Conservation (phyloP, 2,797 vertebrate species). For the Smutsia gigantea region DNA sequence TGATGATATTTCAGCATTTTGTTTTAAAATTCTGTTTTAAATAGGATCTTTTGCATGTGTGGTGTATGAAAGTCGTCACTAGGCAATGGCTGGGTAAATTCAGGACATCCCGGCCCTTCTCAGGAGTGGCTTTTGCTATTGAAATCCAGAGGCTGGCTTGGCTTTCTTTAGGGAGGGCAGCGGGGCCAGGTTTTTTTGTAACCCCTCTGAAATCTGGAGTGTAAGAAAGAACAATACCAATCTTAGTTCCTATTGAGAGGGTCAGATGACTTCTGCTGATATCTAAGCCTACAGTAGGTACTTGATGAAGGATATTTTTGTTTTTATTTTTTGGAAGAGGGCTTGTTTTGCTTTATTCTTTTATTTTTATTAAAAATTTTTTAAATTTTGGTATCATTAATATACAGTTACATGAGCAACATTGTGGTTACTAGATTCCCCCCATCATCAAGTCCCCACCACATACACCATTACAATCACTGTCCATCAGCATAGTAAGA, state of each 20-base stretch:
- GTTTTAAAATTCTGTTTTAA: constrained; percentile 23
- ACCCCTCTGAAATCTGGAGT: not conserved
- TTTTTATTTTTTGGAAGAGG: not conserved
- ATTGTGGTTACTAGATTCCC: too few relatives aligned
- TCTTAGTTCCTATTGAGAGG: not conserved
- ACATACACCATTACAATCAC: too few relatives aligned
- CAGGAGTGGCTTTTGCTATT: not conserved
- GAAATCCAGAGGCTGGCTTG: not conserved
- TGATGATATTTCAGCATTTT: not conserved
- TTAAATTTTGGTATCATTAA: too few relatives aligned
- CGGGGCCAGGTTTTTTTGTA: not conserved
- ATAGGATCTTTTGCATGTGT: not conserved
- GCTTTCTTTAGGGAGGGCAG: not conserved
- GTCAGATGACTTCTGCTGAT: not conserved
- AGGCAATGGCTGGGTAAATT: not conserved
- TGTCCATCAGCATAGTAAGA: too few relatives aligned
- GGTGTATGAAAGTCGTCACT: not conserved
- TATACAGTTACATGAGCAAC: too few relatives aligned
- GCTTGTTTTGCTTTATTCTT: not conserved
- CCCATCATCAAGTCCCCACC: too few relatives aligned
- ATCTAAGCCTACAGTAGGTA: not conserved
- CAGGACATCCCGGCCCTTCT: not conserved
- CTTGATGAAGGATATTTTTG: not conserved
- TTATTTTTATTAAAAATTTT: not conserved
- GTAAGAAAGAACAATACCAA: not conserved